Percentiles rank a stretch among this genome's conserved stretches.
Conservation (phyloP, 1,140 invertebrate species). For the Capitella teleta region DNA sequence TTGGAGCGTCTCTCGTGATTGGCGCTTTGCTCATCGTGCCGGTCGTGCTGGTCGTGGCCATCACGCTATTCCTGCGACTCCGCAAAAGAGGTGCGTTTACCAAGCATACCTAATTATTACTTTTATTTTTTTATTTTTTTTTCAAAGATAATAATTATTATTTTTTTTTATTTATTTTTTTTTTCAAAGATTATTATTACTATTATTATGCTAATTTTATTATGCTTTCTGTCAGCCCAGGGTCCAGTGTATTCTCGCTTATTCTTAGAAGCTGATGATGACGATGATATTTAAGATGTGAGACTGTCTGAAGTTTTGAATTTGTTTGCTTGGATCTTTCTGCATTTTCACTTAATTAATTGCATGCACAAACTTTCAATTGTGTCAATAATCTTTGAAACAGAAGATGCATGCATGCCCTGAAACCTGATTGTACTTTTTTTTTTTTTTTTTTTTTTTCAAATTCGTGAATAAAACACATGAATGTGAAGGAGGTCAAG, state of each 20-base stretch:
- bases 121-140: background rate
- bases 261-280: background rate
- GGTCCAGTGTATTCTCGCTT: background rate
- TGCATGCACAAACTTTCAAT: no score
- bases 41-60: conserved; percentile 6
- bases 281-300: no score
- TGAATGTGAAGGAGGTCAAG: no score
- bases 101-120: background rate
- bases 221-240: background rate
- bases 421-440: no score
- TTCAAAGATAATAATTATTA: background rate
- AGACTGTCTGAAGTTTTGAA: no score
- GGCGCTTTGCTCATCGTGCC: conserved; percentile 10
- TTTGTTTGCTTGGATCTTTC: no score
- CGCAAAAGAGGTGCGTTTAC: conserved; percentile 7
- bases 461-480: no score
- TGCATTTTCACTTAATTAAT: no score
- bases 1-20: conserved; percentile 10
- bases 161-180: background rate
- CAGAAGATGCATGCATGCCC: no score
- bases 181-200: background rate
- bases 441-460: no score
- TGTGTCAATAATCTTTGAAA: no score
- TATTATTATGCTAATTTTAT: background rate
- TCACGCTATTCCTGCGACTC: conserved; percentile 6